These are phyloP conservation scores for Myopa tessellatipennis DNA, from an alignment of 2,888 invertebrate species.

Conservation along the genomic window DNA sequence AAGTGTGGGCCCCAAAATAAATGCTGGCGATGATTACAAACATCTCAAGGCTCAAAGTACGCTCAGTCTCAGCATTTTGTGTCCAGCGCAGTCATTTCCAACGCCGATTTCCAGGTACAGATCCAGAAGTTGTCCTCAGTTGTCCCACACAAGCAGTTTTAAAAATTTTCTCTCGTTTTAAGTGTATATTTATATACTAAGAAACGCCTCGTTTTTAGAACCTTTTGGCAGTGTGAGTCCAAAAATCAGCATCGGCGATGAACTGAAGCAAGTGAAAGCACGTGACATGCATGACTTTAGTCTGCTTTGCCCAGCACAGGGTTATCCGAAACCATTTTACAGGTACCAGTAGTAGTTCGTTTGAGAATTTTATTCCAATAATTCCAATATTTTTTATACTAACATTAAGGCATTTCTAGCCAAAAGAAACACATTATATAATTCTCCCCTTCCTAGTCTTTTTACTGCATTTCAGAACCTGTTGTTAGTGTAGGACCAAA, in stretches of 20 bases:
- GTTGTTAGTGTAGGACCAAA: conserved; percentile 72
- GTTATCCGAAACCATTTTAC: conserved; percentile 73
- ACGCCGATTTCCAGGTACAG: conserved; percentile 78
- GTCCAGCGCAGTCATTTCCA: conserved; percentile 81
- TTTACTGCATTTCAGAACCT: conserved; percentile 63
- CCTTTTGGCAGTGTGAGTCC: conserved; percentile 74
- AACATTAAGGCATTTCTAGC: conserved; percentile 40
- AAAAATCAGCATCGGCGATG: conserved; percentile 71
- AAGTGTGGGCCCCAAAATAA: conserved; percentile 74
- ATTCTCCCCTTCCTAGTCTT: conserved; percentile 11
- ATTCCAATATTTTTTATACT: conserved; percentile 17
- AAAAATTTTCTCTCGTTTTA: not conserved
- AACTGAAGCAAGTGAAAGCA: conserved; percentile 59
- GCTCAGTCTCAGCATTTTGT: conserved; percentile 74
- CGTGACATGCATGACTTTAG: conserved; percentile 68
- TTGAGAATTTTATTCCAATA: too few relatives aligned
- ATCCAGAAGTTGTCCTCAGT: not conserved
- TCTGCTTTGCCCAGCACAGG: conserved; percentile 80
- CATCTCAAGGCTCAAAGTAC: conserved; percentile 67
- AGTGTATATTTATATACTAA: not conserved
- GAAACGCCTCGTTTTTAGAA: conserved; percentile 59
- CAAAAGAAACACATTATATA: not conserved
- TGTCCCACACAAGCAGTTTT: conserved; percentile 15
- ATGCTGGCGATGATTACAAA: conserved; percentile 74
- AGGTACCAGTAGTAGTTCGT: conserved; percentile 66